Base-by-base conservation (phyloP, 2,888 invertebrate species). In the Ophion obscuratus region DNA sequence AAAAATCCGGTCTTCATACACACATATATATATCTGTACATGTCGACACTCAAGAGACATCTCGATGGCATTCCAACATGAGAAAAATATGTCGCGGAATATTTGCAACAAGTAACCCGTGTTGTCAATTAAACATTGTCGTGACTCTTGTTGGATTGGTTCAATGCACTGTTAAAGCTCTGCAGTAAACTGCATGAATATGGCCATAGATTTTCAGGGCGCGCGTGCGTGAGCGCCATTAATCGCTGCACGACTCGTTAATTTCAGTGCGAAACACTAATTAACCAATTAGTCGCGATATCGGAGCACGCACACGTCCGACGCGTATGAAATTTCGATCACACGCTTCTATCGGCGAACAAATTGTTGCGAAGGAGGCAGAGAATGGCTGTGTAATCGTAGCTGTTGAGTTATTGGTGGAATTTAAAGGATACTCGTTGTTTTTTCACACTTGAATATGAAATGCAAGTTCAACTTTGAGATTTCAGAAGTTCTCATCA, bases 91-190 rank as follows among this genome's bases (percentile, higher is more conserved):
- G 80, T 40, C 74, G 84, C 78, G 66, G 88, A 85, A 87, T 88
- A 85, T 81, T 36, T 87, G 85, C 85, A 77, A 53, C 71, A 67
- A 36, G 17, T 83, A 82, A 89, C 87, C 88, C 31, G 31, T 31
- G 89, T 90, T 90, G 90, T 89, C 91, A 89, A 88, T 88, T 89
- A 90, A 90, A 90, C 88, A 86, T 90, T 53, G 47, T 6, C 11
- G 27, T n/a, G 76, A 76, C 76, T 31, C 64, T 47, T 70, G 10
- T 27, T 59, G 73, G 53, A 10, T 59, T 53, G 59, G 20, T 40
- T 40, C 10, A 57, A 9, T 47, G 61, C 6, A 6, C 76, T 36
- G 36, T 53, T n/a, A 31, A 47, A 66, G 11, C 53, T 53, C 36
- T n/a, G n/a, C 3, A 17, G n/a, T n/a, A 66, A 76, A 64, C 64